Conservation (phyloP, 2,113 vertebrate species). For the Synchiropus splendidus region DNA sequence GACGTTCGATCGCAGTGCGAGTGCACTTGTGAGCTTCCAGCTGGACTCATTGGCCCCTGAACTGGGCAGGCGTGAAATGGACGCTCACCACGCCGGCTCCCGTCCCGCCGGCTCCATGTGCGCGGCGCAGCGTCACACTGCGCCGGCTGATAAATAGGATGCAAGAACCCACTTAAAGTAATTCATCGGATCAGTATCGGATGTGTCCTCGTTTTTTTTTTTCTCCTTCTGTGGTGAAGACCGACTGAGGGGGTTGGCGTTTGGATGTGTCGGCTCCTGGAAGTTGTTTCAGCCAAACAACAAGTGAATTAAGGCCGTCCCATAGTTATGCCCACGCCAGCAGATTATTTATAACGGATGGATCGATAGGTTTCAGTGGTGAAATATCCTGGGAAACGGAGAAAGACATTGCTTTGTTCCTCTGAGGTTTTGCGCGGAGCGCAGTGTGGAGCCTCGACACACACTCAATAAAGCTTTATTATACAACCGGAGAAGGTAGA, state of each 20-base stretch:
- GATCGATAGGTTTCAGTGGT: slow-evolving; percentile 33
- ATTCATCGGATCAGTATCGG: slow-evolving; percentile 59
- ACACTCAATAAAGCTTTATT: no score
- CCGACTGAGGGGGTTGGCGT: neutral
- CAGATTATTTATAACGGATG: slow-evolving; percentile 23
- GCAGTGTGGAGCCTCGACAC: neutral
- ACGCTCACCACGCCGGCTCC: slow-evolving; percentile 22
- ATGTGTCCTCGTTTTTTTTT: slow-evolving; percentile 27
- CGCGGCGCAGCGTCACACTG: slow-evolving; percentile 39
- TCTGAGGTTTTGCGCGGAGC: slow-evolving; percentile 1
- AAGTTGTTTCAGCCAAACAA: slow-evolving; percentile 34
- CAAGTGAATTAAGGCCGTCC: slow-evolving; percentile 44
- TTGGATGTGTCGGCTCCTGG: slow-evolving; percentile 22
- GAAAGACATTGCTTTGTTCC: slow-evolving; percentile 1
- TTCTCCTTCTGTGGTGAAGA: no score
- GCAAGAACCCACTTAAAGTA: slow-evolving; percentile 49
- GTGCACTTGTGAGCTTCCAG: slow-evolving; percentile 49
- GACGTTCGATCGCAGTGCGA: slow-evolving; percentile 46
- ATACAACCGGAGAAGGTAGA: no score
- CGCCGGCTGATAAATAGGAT: slow-evolving; percentile 47
- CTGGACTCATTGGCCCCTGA: slow-evolving; percentile 52
- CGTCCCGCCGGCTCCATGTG: slow-evolving; percentile 32
- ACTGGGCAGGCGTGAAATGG: slow-evolving; percentile 53
- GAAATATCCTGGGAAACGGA: slow-evolving; percentile 10
- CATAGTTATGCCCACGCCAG: slow-evolving; percentile 20